Evolutionary conservation across 2,797 vertebrate genomes (phyloP), one percentile per base, ranked within the genome.

Genomic region (Cetoscarus ocellatus): DNA sequence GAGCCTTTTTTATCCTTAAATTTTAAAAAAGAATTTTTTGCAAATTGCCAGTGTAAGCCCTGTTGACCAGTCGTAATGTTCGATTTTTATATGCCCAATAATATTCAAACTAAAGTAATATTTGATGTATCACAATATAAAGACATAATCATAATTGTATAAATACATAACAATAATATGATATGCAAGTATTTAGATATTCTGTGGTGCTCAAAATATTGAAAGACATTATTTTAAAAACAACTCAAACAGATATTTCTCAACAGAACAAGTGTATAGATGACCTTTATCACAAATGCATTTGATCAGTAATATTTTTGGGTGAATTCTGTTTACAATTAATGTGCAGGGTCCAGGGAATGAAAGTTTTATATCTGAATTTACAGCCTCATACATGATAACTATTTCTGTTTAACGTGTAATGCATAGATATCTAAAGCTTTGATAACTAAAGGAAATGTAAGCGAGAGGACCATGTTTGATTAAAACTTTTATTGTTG

Each of bases 321-420:
- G 13, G 9, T 52, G n/a, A 15, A 48, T 60, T 56, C 17, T 56
- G 64, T 66, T 72, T 48, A 67, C 48, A 70, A 13, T 18, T 10
- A 69, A 27, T 27, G 27, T 35, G 18, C 13, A 42, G 39, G 45
- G 54, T 70, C 39, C 40, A 54, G 34, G 14, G 17, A 58, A 50
- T 3, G 10, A 55, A 7, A 35, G 4, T n/a, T 51, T 53, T 38
- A 18, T 51, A n/a, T 34, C 35, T 14, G 40, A 42, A 45, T 8
- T 3, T 43, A 36, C 3, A 62, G 8, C 13, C 36, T 14, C 44
- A 19, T 18, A 19, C 44, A 55, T 15, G 7, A 44, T 49, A 51
- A 18, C 48, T 1, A 19, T 14, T 47, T 14, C 17, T 9, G 6
- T 53, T 4, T 3, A 38, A 8, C 45, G 8, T 19, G 18, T 5